Conservation (phyloP, 2,797 vertebrate species). For the Florisuga fusca region DNA sequence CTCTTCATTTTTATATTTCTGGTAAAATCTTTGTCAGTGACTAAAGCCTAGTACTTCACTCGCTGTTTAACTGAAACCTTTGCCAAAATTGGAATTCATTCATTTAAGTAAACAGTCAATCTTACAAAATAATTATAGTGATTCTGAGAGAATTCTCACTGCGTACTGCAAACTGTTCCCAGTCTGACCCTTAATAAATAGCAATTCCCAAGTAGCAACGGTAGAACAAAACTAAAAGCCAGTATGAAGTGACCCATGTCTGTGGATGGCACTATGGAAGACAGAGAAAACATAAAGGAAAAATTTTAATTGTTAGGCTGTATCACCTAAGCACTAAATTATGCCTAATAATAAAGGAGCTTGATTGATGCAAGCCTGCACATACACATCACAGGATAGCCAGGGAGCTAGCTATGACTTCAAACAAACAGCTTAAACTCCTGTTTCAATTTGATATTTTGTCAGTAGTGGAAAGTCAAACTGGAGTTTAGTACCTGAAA, state of each 20-base stretch:
- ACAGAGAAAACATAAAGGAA: neutral
- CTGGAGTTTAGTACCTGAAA: neutral
- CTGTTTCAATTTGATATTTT: neutral
- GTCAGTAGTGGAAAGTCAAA: neutral
- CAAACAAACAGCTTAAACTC: neutral
- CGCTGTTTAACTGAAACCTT: neutral
- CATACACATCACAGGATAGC: rapidly evolving
- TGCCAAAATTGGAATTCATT: neutral
- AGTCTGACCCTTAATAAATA: neutral
- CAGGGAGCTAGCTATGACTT: neutral
- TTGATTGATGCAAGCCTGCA: neutral
- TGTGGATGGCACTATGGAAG: rapidly evolving
- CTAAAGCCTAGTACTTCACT: neutral
- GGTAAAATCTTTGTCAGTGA: neutral
- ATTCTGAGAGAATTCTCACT: neutral
- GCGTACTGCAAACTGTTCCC: neutral
- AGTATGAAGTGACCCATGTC: neutral
- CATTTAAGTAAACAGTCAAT: neutral
- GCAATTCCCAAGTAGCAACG: neutral
- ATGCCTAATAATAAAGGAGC: neutral
- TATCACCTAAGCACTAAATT: neutral
- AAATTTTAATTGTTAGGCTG: neutral
- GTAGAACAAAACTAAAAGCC: neutral
- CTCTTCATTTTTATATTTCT: neutral
- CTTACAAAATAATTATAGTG: neutral